A percentile compares a stretch with the other conserved stretches of the same genome.
These are phyloP conservation scores for Lindbergichthys nudifrons DNA, from an alignment of 2,797 vertebrate species.

Conservation along the genomic window DNA sequence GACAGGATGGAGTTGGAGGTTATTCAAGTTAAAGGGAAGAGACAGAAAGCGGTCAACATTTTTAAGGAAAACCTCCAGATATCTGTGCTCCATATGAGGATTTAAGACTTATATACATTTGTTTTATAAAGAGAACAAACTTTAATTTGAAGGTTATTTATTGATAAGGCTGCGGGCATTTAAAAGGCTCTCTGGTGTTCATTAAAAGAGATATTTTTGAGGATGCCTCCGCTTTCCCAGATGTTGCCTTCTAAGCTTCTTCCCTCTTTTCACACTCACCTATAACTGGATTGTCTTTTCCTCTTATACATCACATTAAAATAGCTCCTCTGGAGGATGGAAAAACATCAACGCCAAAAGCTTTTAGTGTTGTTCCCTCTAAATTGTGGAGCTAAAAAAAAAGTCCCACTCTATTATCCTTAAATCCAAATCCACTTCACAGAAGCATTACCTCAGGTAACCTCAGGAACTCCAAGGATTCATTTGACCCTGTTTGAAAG, in stretches of 20 bases:
- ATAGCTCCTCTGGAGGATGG: conserved; percentile 23
- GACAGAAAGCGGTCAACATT: conserved; percentile 38
- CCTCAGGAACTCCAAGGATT: conserved; percentile 38
- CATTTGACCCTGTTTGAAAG: conserved; percentile 47
- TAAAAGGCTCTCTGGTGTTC: conserved; percentile 38
- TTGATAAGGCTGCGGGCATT: conserved; percentile 44
- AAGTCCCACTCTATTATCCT: conserved; percentile 43
- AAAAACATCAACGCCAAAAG: conserved; percentile 34
- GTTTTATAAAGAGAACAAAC: conserved; percentile 25
- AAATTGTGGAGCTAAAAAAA: conserved; percentile 37
- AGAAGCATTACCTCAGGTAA: conserved; percentile 52
- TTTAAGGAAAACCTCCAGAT: conserved; percentile 31
- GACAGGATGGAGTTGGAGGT: conserved; percentile 24
- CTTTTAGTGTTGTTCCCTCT: conserved; percentile 43
- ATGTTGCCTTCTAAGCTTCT: conserved; percentile 37
- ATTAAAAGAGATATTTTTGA: conserved; percentile 44
- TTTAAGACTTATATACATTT: conserved; percentile 28
- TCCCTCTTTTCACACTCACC: conserved; percentile 33
- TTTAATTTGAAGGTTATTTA: conserved; percentile 63
- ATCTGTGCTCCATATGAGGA: conserved; percentile 28
- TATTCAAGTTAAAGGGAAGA: conserved; percentile 35
- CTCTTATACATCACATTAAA: conserved; percentile 49
- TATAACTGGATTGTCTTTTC: conserved; percentile 58
- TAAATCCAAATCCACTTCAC: conserved; percentile 51
- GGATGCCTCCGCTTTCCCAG: conserved; percentile 33